phyloP scores from a whole-genome alignment of 2,888 invertebrate species.

The Nomada ruficornis region DNA sequence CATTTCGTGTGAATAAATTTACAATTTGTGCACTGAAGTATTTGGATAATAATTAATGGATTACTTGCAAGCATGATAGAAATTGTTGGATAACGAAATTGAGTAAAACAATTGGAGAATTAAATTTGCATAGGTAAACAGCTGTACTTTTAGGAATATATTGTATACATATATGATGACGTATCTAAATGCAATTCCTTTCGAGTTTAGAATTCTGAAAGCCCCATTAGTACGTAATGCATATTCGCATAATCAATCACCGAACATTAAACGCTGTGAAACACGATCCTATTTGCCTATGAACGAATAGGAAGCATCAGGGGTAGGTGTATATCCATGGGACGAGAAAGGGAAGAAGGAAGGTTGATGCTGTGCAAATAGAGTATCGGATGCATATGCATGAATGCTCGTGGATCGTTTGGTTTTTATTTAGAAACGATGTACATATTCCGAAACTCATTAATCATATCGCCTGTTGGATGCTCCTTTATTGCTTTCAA shows the following conservation, averaged over 20 bases:
- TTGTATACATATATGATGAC: slow-evolving; percentile 17
- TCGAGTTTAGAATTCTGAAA: slow-evolving; percentile 24
- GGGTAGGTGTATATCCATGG: slow-evolving; percentile 23
- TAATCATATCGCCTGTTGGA: slow-evolving; percentile 44
- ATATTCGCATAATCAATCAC: slow-evolving; percentile 80
- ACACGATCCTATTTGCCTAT: slow-evolving; percentile 79
- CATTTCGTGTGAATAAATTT: background rate
- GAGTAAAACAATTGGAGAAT: too few species aligned
- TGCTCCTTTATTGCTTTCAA: background rate
- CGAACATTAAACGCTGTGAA: slow-evolving; percentile 73
- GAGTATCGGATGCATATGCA: slow-evolving; percentile 61
- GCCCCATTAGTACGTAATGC: slow-evolving; percentile 75
- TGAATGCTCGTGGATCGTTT: slow-evolving; percentile 37
- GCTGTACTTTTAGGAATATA: background rate
- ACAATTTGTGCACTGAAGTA: too few species aligned
- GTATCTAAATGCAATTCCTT: slow-evolving; percentile 25
- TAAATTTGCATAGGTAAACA: background rate
- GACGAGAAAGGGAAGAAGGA: slow-evolving; percentile 28
- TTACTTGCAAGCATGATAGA: too few species aligned
- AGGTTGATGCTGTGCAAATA: slow-evolving; percentile 61
- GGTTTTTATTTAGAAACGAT: slow-evolving; percentile 39
- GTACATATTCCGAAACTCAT: slow-evolving; percentile 32
- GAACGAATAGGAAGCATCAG: slow-evolving; percentile 41
- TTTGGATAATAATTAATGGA: too few species aligned
- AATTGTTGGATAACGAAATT: too few species aligned